Evolutionary conservation across 2,888 invertebrate species (phyloP), one percentile per base, ranked within the genome.

Genomic region (Xanthorhoe spadicearia): DNA sequence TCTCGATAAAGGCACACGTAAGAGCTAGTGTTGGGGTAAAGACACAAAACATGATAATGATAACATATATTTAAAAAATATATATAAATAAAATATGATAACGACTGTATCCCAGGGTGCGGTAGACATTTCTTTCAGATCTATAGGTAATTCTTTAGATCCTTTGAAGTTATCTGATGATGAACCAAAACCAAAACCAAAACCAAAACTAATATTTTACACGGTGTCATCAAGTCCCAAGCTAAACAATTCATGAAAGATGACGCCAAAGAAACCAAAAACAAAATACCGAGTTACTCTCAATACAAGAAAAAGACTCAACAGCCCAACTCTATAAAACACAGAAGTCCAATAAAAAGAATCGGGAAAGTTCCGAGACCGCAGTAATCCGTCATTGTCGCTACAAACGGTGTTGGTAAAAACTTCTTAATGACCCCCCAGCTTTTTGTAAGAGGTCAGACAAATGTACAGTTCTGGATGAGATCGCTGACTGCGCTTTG

Each of bases 351-450:
- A 74, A 75, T 74, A 74, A 74, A 74, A 75, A 72, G 73, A 73
- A 73, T 72, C 69, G 69, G 63, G 54, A 46, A 72, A 72, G 68
- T 72, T 66, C 35, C 55, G 32, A 56, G 65, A 63, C 71, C 50
- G 60, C 19, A 60, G 68, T 64, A 80, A 84, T 84, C 77, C 80
- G 79, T 84, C 84, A 80, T 84, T 84, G 84, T 84, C 83, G 79
- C 67, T 70, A 74, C 82, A 77, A 78, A 76, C 78, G 70, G 71
- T 71, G 76, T 73, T 72, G 73, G 76, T 82, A 82, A 84, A 84
- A 84, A 83, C 78, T 83, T 77, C 74, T 69, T 84, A 84, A 84
- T 83, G 84, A 83, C 83, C 79, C 71, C 78, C 73, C 50, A 81
- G 77, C 74, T 82, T 77, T 79, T 74, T 71, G 74, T 74, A 72